phyloP scores from a whole-genome alignment of 2,888 invertebrate genomes.

The Muscina levida region DNA sequence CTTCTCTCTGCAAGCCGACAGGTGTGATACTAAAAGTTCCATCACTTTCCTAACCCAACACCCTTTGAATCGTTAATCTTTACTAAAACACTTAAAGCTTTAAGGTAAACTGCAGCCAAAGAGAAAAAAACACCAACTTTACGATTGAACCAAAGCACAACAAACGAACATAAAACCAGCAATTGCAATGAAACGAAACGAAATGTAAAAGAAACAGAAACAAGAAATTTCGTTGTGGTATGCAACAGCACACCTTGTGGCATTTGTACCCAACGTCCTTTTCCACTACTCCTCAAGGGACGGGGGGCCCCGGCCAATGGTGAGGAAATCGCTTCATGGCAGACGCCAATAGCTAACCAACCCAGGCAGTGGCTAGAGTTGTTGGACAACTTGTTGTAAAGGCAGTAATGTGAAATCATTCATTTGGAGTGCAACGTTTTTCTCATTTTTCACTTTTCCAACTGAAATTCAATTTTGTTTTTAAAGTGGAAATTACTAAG shows the following conservation, averaged over 20 bases:
- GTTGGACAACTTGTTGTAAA: conserved; percentile 23
- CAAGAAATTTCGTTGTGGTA: conserved; percentile 31
- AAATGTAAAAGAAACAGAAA: conserved; percentile 28
- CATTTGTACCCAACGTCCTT: conserved; percentile 29
- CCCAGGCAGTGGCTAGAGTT: not conserved
- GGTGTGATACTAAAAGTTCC: too few relatives aligned
- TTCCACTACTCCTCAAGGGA: not conserved
- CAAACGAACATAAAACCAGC: not conserved
- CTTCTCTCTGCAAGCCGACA: too few relatives aligned
- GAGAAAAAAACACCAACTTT: not conserved
- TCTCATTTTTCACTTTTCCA: not conserved
- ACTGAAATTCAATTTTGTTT: conserved; percentile 11
- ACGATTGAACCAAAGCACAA: not conserved
- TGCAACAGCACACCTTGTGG: conserved; percentile 46
- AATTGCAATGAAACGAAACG: conserved; percentile 23
- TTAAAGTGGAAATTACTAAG: not conserved
- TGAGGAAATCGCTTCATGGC: conserved; percentile 26
- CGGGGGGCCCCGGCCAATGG: not conserved
- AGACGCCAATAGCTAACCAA: conserved; percentile 1
- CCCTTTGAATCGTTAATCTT: conserved; percentile 19
- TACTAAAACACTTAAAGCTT: conserved; percentile 50
- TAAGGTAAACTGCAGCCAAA: conserved; percentile 46
- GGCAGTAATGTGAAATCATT: conserved; percentile 2
- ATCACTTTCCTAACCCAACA: not conserved
- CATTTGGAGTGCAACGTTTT: not conserved